Conservation (phyloP, 2,888 invertebrate species). For the Diadromus collaris region DNA sequence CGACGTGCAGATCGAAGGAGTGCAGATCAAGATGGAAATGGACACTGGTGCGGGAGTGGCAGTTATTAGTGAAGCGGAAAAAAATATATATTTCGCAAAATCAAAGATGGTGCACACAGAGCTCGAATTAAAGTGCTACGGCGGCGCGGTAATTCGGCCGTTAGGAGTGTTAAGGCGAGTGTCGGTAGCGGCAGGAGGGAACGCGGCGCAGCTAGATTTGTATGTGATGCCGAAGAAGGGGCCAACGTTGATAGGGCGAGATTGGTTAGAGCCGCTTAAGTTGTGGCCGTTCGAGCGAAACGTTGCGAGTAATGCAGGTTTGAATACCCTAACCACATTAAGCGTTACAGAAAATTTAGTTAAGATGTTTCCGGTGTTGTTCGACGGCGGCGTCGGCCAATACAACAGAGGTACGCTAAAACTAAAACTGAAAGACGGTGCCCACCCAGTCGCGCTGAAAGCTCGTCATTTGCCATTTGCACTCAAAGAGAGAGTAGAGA, state of each 20-base stretch:
- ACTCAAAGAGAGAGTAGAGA: slow-evolving; percentile 44
- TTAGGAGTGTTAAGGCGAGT: neutral
- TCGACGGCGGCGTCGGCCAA: neutral
- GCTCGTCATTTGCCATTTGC: slow-evolving; percentile 64
- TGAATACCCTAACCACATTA: neutral
- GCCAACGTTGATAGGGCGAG: neutral
- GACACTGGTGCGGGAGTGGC: slow-evolving; percentile 8
- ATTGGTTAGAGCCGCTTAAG: neutral
- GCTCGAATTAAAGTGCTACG: neutral
- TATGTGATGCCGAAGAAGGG: neutral
- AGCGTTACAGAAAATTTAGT: neutral
- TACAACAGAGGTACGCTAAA: slow-evolving; percentile 35
- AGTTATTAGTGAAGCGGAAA: neutral
- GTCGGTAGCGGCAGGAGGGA: neutral
- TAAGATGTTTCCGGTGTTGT: slow-evolving; percentile 3
- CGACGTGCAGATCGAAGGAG: neutral
- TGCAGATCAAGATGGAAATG: slow-evolving; percentile 2
- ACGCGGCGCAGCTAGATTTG: neutral
- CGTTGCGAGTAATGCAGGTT: neutral
- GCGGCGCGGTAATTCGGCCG: neutral
- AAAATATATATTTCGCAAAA: neutral
- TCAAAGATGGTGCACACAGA: neutral
- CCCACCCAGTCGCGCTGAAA: slow-evolving; percentile 61
- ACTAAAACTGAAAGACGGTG: slow-evolving; percentile 57
- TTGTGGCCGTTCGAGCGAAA: neutral